A percentile compares a stretch with the other conserved stretches of the same genome.
phyloP scores from a whole-genome alignment of 1,140 invertebrate genomes.

The Theocolax elegans region DNA sequence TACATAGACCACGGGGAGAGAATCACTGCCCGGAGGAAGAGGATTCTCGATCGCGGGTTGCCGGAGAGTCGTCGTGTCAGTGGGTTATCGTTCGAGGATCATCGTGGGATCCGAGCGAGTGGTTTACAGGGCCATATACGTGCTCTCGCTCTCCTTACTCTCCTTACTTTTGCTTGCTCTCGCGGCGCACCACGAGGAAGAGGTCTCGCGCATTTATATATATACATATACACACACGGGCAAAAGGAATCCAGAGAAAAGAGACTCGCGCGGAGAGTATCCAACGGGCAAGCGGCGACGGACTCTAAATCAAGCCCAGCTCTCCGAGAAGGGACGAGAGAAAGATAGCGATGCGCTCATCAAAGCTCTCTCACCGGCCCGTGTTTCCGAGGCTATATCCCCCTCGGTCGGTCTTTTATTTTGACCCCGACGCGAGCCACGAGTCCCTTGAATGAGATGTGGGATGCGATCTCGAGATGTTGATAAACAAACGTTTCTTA shows the following conservation, averaged over 20 bases:
- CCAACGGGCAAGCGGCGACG: neutral
- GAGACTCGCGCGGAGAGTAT: too few species aligned
- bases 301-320: constrained; percentile 21
- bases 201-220: too few species aligned
- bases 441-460: neutral
- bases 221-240: too few species aligned
- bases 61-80: constrained; percentile 42
- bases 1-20: too few species aligned
- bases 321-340: too few species aligned
- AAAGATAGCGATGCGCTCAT: constrained; percentile 8
- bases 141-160: constrained; percentile 18
- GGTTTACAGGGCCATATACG: neutral
- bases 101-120: constrained; percentile 44
- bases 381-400: too few species aligned
- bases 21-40: too few species aligned
- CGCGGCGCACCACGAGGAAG: too few species aligned
- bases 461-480: constrained; percentile 12
- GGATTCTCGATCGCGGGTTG: constrained; percentile 29
- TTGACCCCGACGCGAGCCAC: too few species aligned
- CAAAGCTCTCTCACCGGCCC: constrained; percentile 3
- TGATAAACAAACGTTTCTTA: constrained; percentile 12
- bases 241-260: too few species aligned
- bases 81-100: constrained; percentile 54
- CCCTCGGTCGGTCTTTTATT: too few species aligned
- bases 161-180: too few species aligned